phyloP scores from a whole-genome alignment of 2,888 invertebrate species.

The Zygaena filipendulae region DNA sequence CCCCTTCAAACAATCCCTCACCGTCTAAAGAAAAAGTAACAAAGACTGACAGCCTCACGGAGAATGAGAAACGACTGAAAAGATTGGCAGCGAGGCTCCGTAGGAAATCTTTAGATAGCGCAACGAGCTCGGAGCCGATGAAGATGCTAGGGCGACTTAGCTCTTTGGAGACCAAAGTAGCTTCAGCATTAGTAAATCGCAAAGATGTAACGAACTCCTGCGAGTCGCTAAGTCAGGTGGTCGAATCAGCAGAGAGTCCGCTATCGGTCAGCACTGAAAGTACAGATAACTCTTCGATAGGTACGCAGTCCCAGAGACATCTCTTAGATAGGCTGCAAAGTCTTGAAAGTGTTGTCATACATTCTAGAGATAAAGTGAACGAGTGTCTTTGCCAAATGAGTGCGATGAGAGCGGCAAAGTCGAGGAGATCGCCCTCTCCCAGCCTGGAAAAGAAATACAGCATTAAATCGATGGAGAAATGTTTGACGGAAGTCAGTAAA shows the following conservation, averaged over 20 bases:
- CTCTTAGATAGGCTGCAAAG: conserved; percentile 69
- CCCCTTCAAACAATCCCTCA: conserved; percentile 63
- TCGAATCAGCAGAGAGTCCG: conserved; percentile 46
- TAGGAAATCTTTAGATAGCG: conserved; percentile 82
- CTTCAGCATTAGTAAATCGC: conserved; percentile 64
- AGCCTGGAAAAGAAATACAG: conserved; percentile 74
- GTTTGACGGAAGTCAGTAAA: conserved; percentile 71
- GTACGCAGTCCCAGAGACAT: conserved; percentile 64
- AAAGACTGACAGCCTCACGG: conserved; percentile 54
- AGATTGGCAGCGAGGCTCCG: conserved; percentile 69
- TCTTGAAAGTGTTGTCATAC: conserved; percentile 70
- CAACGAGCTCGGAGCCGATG: conserved; percentile 82
- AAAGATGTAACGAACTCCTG: conserved; percentile 63
- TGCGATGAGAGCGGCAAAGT: conserved; percentile 70
- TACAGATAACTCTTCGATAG: conserved; percentile 37
- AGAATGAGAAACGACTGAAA: conserved; percentile 61
- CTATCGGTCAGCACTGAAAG: conserved; percentile 33
- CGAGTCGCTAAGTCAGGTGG: conserved; percentile 62
- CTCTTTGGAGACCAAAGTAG: conserved; percentile 81
- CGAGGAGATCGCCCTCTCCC: conserved; percentile 73
- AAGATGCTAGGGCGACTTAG: conserved; percentile 81
- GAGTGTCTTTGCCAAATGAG: conserved; percentile 75
- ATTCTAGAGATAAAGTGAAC: conserved; percentile 74
- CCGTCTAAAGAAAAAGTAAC: conserved; percentile 65
- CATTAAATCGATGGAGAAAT: conserved; percentile 71